Evolutionary conservation across 2,888 invertebrate genomes (phyloP), one percentile per base, ranked within the genome.

Genomic region (Eurytoma adleriae): DNA sequence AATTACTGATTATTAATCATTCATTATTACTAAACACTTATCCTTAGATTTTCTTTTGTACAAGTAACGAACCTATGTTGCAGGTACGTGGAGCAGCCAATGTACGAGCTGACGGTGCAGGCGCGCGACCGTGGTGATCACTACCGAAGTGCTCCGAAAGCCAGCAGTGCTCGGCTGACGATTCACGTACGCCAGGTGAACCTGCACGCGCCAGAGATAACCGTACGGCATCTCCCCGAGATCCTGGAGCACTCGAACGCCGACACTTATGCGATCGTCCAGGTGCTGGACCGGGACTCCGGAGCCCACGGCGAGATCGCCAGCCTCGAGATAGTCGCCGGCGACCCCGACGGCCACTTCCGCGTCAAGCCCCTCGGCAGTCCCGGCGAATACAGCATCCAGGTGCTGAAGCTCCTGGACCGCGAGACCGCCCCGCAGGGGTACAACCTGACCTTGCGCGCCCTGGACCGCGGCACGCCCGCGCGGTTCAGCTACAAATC

Each of bases 261-360:
- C 0, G 96, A 96, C 88, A 94, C 98, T 80, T 98, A 97, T 90
- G 98, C 98, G 3, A 96, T 98, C 75, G 94, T 98, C 0, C 94
- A 94, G 80, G 96, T 97, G 1, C 93, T 93, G 10, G 98, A 98
- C 90, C 93, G 93, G 75, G 99, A 99, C 90, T 92, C 92, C 61
- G 98, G 97, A 0, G 92, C 94, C 27, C 96, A 97, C 90, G 98
- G 98, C 0, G 93, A 96, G 88, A 95, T 98, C 66, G 94, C 94
- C 72, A 93, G 93, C 62, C 91, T 98, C 66, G 96, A 96, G 85
- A 97, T 98, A 78, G 95, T 96, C 4, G 96, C 96, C 83, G 98
- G 98, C 0, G 97, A 98, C 90, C 96, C 97, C 0, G 96, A 97
- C 85, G 96, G 97, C 0, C 95, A 96, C 91, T 98, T 98, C 91